These are phyloP conservation scores for Poecilia latipinna DNA, from an alignment of 2,113 vertebrate genomes.

Conservation along the genomic window DNA sequence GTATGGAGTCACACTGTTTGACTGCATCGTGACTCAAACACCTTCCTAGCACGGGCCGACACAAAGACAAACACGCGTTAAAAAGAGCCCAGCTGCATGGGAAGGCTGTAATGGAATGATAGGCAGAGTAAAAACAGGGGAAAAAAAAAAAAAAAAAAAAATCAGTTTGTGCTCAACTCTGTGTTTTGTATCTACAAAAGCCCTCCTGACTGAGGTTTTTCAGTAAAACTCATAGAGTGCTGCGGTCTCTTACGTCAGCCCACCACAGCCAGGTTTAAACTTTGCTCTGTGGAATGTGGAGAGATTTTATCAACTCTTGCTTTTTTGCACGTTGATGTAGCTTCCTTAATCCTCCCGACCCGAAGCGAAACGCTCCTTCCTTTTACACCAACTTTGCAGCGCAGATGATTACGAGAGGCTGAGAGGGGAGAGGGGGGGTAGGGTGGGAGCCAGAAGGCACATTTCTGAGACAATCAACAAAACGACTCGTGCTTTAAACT, in stretches of 20 bases:
- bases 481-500: constrained; percentile 7
- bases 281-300: constrained; percentile 30
- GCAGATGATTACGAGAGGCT: not conserved
- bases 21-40: constrained; percentile 31
- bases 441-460: constrained; percentile 48
- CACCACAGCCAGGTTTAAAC: not conserved
- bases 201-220: not conserved
- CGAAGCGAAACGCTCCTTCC: constrained; percentile 38
- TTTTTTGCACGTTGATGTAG: not conserved
- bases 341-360: constrained; percentile 7
- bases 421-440: not conserved
- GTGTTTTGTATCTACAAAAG: not conserved
- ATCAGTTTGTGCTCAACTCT: not conserved
- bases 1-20: constrained; percentile 1
- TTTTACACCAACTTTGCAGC: constrained; percentile 10
- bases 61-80: constrained; percentile 7
- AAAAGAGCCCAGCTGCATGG: constrained; percentile 33
- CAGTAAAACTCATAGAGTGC: not conserved
- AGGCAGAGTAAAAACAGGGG: constrained; percentile 44
- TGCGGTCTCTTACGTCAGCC: constrained; percentile 1
- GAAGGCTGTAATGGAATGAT: constrained; percentile 65
- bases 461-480: constrained; percentile 44
- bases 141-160: not conserved
- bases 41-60: not conserved
- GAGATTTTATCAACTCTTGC: constrained; percentile 13